Evolutionary conservation across 2,888 invertebrate genomes (phyloP).

Genomic region (Platynereis dumerilii): DNA sequence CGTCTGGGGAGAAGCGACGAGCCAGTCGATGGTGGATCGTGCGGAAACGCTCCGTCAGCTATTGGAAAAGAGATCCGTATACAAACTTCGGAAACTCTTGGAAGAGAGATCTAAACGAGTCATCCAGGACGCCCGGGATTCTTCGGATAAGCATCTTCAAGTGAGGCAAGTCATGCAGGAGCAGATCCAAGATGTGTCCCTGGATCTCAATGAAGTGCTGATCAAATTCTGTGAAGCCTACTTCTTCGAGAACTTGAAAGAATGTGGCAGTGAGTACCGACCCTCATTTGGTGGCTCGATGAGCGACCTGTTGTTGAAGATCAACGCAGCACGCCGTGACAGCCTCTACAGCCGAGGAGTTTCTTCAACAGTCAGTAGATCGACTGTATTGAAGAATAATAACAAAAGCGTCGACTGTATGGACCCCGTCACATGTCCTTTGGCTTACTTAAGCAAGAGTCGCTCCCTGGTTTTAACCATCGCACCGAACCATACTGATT

Average conservation of each 20-base stretch:
- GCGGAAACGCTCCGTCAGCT: neutral
- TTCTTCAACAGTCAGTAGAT: neutral
- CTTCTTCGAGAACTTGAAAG: constrained; percentile 22
- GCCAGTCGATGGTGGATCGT: neutral
- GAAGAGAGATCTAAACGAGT: neutral
- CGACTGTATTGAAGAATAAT: neutral
- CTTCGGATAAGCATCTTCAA: neutral
- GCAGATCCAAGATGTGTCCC: neutral
- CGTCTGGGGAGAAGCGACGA: constrained; percentile 3
- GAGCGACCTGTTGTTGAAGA: constrained; percentile 15
- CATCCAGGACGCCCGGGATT: neutral
- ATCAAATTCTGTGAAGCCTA: constrained; percentile 10
- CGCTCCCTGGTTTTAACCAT: constrained; percentile 7
- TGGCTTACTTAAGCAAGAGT: constrained; percentile 14
- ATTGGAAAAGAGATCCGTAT: neutral
- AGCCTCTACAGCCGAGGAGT: neutral
- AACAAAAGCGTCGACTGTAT: constrained; percentile 6
- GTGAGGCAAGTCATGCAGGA: neutral
- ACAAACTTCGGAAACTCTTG: neutral
- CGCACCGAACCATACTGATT: constrained; percentile 11
- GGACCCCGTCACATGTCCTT: constrained; percentile 9
- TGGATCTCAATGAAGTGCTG: constrained; percentile 4
- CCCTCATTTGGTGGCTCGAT: constrained; percentile 19
- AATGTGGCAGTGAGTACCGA: constrained; percentile 7
- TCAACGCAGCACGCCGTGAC: constrained; percentile 18